Conservation (phyloP, 2,797 vertebrate genomes). For the Poliocrania exsul region DNA sequence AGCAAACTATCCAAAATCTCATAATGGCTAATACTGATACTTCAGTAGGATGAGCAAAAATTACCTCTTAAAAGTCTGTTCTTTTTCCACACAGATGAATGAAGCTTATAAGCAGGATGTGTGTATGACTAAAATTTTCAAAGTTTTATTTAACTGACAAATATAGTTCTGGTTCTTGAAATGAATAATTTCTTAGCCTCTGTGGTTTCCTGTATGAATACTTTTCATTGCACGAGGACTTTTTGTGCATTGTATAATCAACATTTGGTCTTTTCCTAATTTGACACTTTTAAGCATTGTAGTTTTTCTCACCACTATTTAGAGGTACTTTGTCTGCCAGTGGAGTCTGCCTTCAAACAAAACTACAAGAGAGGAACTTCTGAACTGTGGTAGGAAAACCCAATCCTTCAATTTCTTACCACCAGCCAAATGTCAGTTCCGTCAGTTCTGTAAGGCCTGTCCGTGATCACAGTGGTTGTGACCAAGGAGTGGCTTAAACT, state of each 20-base stretch:
- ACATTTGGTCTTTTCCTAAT: not conserved
- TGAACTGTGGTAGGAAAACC: not conserved
- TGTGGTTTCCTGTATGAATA: not conserved
- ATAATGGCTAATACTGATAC: not conserved
- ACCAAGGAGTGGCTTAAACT: not conserved
- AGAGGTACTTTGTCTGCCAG: not conserved
- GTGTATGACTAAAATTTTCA: not conserved
- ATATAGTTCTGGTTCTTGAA: not conserved
- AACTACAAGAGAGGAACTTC: not conserved
- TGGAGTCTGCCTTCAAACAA: not conserved
- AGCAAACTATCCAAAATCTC: not conserved
- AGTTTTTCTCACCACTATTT: not conserved
- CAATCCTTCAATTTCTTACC: not conserved
- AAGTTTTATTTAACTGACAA: not conserved
- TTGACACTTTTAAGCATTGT: not conserved
- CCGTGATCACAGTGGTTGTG: not conserved
- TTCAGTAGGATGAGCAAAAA: not conserved
- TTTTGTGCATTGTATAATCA: not conserved
- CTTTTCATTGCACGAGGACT: not conserved
- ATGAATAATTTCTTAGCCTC: not conserved
- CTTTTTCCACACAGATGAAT: not conserved
- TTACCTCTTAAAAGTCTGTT: not conserved
- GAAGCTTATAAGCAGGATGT: not conserved
- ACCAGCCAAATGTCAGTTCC: not conserved
- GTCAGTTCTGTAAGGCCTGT: not conserved